phyloP scores from a whole-genome alignment of 2,797 vertebrate genomes.

The Dipus sagitta region DNA sequence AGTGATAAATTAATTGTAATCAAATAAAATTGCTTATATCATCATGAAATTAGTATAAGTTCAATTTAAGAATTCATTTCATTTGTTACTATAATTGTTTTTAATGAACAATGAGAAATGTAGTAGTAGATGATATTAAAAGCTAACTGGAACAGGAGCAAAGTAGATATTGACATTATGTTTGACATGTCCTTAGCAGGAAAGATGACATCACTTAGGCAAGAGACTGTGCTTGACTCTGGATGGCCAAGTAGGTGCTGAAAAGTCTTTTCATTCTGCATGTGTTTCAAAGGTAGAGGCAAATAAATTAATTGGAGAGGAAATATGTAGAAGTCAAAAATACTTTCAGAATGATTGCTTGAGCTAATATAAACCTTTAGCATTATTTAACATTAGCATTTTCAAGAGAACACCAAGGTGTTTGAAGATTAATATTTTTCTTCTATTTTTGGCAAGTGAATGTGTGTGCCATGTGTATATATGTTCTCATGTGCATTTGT shows the following conservation, averaged over 20 bases:
- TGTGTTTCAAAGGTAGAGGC: not conserved
- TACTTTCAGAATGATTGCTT: not conserved
- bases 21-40: not conserved
- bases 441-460: too few species aligned
- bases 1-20: not conserved
- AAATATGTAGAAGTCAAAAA: not conserved
- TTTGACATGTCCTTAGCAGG: not conserved
- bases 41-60: not conserved
- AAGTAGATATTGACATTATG: not conserved
- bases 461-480: too few species aligned
- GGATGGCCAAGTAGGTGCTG: not conserved
- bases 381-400: not conserved
- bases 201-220: not conserved
- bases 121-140: not conserved
- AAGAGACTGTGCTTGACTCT: not conserved
- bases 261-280: not conserved
- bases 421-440: too few species aligned
- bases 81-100: not conserved
- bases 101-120: not conserved
- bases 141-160: not conserved
- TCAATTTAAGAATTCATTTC: not conserved
- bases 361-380: too few species aligned
- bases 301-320: not conserved
- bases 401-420: not conserved
- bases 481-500: too few species aligned